These are phyloP conservation scores for Hepsetus odoe DNA, from an alignment of 2,113 vertebrate genomes.

Conservation along the genomic window DNA sequence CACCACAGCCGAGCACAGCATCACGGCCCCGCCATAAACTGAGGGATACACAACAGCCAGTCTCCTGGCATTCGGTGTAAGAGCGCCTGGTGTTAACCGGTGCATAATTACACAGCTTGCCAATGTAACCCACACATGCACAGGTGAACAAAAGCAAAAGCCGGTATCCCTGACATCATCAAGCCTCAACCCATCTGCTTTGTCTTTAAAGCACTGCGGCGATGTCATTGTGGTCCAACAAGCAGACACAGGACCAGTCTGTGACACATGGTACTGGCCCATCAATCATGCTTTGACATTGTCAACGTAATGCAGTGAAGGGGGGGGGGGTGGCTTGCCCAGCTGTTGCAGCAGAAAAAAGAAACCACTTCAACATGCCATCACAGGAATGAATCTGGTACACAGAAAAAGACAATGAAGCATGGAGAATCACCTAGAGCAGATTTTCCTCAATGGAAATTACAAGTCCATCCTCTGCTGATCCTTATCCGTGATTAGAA, in stretches of 20 bases:
- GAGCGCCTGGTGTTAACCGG: conserved; percentile 40
- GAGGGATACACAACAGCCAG: conserved; percentile 24
- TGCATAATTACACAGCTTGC: conserved; percentile 47
- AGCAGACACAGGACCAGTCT: neutral
- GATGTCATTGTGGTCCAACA: neutral
- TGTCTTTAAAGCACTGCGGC: conserved; percentile 35
- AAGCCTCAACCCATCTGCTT: conserved; percentile 24
- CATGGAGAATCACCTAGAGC: neutral
- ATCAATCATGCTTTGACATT: conserved; percentile 17
- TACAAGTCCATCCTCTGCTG: conserved; percentile 21
- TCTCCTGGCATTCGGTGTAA: conserved; percentile 29
- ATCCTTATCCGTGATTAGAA: conserved; percentile 40
- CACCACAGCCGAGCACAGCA: conserved; percentile 25
- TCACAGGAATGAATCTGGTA: conserved; percentile 18
- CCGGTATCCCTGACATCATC: conserved; percentile 42
- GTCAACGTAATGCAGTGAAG: neutral
- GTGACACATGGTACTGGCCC: conserved; percentile 13
- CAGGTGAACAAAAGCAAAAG: conserved; percentile 48
- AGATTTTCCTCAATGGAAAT: conserved; percentile 13
- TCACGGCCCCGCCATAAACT: conserved; percentile 11
- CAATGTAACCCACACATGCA: conserved; percentile 47
- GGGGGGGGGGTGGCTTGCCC: conserved; percentile 46
- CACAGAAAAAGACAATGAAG: conserved; percentile 13
- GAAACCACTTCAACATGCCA: conserved; percentile 15
- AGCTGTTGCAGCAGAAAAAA: conserved; percentile 59